These are phyloP conservation scores for Falco punctatus DNA, from an alignment of 2,113 vertebrate species.

Conservation along the genomic window DNA sequence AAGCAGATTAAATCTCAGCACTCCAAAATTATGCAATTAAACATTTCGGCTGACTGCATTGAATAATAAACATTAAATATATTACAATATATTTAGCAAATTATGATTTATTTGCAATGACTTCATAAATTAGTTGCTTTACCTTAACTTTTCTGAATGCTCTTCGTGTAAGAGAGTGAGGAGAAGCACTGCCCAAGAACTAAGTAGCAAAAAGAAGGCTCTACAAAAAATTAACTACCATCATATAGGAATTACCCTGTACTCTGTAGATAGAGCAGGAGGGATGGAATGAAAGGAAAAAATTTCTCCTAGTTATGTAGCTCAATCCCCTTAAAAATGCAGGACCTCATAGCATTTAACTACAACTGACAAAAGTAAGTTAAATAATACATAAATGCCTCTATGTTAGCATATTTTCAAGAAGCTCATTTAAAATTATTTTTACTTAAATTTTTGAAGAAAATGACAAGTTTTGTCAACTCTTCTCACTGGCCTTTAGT, in stretches of 20 bases:
- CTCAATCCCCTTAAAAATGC: neutral
- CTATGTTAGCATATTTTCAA: neutral
- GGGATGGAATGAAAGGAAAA: neutral
- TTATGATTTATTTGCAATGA: neutral
- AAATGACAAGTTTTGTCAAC: neutral
- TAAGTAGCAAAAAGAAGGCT: neutral
- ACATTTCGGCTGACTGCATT: too few species aligned
- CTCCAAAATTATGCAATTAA: neutral
- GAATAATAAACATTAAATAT: too few species aligned
- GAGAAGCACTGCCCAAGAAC: neutral
- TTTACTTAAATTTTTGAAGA: neutral
- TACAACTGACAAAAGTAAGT: neutral
- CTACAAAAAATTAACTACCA: neutral
- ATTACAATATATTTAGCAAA: neutral
- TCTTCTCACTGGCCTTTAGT: neutral
- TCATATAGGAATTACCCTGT: neutral
- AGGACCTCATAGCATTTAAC: neutral
- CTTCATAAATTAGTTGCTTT: neutral
- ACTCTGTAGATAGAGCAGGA: neutral
- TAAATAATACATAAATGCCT: neutral
- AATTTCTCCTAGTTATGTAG: neutral
- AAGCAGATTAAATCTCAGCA: conserved; percentile 24
- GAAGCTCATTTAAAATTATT: neutral
- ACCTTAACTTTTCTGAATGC: neutral
- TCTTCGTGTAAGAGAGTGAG: neutral